A percentile compares a stretch with the other conserved stretches of the same genome.
These are phyloP conservation scores for Limnothrissa miodon DNA, from an alignment of 2,113 vertebrate genomes.

Conservation along the genomic window DNA sequence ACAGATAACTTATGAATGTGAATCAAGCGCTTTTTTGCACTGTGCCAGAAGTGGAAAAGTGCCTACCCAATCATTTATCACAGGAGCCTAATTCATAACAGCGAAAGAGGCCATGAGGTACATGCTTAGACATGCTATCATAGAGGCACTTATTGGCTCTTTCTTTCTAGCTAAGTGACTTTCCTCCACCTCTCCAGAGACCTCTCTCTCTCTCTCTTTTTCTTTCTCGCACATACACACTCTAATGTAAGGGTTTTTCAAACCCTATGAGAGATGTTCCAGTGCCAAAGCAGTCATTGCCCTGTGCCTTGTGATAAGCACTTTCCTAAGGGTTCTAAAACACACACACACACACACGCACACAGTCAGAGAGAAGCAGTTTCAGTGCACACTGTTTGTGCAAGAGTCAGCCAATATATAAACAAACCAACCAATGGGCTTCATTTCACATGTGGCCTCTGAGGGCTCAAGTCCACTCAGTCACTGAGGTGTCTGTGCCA, in stretches of 20 bases:
- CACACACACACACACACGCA: background rate
- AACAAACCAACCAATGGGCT: background rate
- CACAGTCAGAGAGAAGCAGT: background rate
- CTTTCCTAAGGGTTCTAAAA: slow-evolving; percentile 12
- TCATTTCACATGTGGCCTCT: slow-evolving; percentile 5
- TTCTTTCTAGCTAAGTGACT: background rate
- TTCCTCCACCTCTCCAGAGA: background rate
- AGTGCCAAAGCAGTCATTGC: background rate
- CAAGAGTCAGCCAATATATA: background rate
- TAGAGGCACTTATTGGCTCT: background rate
- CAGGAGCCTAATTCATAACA: slow-evolving; percentile 37
- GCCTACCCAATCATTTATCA: slow-evolving; percentile 61
- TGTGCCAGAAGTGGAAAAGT: slow-evolving; percentile 49
- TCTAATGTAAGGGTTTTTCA: slow-evolving; percentile 20
- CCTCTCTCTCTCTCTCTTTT: background rate
- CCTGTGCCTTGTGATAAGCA: slow-evolving; percentile 10
- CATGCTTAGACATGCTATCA: slow-evolving; percentile 8
- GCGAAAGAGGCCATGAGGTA: background rate
- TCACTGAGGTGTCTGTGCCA: background rate
- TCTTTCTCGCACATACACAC: background rate
- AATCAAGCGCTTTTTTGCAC: slow-evolving; percentile 57
- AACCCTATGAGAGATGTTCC: background rate
- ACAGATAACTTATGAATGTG: slow-evolving; percentile 70
- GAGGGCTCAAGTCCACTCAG: background rate
- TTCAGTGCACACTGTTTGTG: background rate